Evolutionary conservation across 2,888 invertebrate genomes (phyloP).

Genomic region (Andrena hattorfiana): DNA sequence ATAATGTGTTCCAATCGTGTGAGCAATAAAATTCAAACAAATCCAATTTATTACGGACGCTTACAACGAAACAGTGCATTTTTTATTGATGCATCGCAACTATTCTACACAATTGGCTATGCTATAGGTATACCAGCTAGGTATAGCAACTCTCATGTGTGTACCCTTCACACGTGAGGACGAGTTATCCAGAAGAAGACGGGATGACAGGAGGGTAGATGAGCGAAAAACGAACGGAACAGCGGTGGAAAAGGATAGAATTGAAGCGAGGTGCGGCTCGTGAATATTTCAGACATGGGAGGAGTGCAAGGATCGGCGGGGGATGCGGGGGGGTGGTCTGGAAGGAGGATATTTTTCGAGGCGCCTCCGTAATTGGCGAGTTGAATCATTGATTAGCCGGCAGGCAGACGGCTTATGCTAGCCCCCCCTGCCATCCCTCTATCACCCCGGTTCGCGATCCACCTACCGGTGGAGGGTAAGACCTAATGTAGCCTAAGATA

Average conservation of each 20-base stretch:
- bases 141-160: neutral
- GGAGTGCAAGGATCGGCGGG: constrained; percentile 29
- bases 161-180: neutral
- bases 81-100: no score
- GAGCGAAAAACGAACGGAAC: constrained; percentile 33
- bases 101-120: no score
- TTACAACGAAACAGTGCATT: no score
- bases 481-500: constrained; percentile 80
- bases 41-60: no score
- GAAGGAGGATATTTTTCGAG: constrained; percentile 79
- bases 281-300: constrained; percentile 69
- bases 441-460: constrained; percentile 56
- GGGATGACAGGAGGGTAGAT: constrained; percentile 1
- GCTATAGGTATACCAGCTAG: no score
- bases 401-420: constrained; percentile 75
- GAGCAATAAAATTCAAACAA: no score
- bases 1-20: no score
- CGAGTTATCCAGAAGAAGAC: constrained; percentile 38
- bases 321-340: constrained; percentile 25
- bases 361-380: constrained; percentile 81
- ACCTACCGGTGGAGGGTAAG: constrained; percentile 64
- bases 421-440: constrained; percentile 53
- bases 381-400: constrained; percentile 83
- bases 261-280: constrained; percentile 60
- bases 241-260: constrained; percentile 61